These are phyloP conservation scores for Puma concolor DNA, from an alignment of 2,113 vertebrate genomes.

Conservation along the genomic window DNA sequence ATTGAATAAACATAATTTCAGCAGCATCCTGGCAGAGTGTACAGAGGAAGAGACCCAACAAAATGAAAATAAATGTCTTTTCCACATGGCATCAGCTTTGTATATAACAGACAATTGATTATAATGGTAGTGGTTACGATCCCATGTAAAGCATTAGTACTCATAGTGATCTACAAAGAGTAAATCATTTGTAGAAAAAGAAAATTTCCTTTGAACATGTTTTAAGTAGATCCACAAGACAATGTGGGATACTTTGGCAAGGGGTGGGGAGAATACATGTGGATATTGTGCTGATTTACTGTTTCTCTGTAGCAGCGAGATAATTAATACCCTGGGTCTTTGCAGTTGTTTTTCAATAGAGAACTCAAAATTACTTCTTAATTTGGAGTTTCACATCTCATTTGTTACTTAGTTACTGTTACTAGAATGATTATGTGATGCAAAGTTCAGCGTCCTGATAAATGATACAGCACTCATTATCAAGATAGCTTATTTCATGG, in stretches of 20 bases:
- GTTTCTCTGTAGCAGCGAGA: constrained; percentile 24
- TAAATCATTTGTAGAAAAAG: not conserved
- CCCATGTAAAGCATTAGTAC: not conserved
- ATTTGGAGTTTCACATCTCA: constrained; percentile 63
- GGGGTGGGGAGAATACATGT: constrained; percentile 42
- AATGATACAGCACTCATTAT: constrained; percentile 49
- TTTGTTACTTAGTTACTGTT: constrained; percentile 69
- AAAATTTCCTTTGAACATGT: not conserved
- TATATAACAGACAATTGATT: constrained; percentile 15
- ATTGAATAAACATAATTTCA: constrained; percentile 58
- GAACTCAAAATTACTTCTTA: not conserved
- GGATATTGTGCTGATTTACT: constrained; percentile 8
- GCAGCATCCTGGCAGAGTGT: constrained; percentile 13
- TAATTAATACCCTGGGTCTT: constrained; percentile 50
- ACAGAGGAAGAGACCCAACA: not conserved
- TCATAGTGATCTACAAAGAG: not conserved
- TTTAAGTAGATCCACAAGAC: not conserved
- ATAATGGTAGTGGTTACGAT: constrained; percentile 43
- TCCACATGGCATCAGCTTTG: constrained; percentile 29
- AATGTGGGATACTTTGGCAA: not conserved
- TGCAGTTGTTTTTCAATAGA: constrained; percentile 52
- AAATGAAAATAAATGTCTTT: constrained; percentile 61
- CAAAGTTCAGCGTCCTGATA: constrained; percentile 60
- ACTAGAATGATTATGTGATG: constrained; percentile 63
- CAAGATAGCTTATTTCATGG: constrained; percentile 60